Evolutionary conservation across 2,797 vertebrate species (phyloP).

Genomic region (Heliangelus exortis): DNA sequence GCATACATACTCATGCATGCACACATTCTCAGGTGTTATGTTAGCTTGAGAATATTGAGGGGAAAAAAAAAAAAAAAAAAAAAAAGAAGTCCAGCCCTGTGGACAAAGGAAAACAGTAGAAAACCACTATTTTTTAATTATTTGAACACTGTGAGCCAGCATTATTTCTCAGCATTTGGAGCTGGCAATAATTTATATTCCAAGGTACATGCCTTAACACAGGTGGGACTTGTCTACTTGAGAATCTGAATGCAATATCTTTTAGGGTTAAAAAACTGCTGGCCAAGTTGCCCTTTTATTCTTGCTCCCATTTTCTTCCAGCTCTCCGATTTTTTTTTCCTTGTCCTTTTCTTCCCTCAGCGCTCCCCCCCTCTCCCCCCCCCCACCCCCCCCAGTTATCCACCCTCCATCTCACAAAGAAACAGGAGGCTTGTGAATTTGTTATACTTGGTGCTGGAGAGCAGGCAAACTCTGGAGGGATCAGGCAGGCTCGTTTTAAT

Average conservation of each 20-base stretch:
- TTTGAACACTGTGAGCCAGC: background rate
- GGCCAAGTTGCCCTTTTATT: constrained; percentile 4
- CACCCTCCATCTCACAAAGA: background rate
- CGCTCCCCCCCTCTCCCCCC: too few relatives aligned
- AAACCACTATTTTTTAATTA: background rate
- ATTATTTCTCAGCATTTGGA: constrained; percentile 14
- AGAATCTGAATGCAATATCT: constrained; percentile 29
- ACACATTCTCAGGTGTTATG: background rate
- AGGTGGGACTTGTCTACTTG: background rate
- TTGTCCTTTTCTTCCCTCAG: background rate
- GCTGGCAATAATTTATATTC: constrained; percentile 10
- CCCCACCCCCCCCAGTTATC: too few relatives aligned
- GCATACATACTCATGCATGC: background rate
- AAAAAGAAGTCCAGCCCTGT: background rate
- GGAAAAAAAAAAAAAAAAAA: background rate
- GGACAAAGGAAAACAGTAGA: background rate
- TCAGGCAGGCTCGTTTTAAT: background rate
- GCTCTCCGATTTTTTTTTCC: background rate
- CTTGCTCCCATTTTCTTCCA: background rate
- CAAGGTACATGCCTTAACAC: background rate
- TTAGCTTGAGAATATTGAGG: background rate
- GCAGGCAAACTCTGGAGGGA: background rate
- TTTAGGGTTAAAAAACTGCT: background rate
- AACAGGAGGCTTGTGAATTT: background rate
- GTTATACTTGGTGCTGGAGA: background rate